Percentiles rank a stretch among this genome's conserved stretches.
These are phyloP conservation scores for Thripadectes ignobilis DNA, from an alignment of 2,797 vertebrate species.

Conservation along the genomic window DNA sequence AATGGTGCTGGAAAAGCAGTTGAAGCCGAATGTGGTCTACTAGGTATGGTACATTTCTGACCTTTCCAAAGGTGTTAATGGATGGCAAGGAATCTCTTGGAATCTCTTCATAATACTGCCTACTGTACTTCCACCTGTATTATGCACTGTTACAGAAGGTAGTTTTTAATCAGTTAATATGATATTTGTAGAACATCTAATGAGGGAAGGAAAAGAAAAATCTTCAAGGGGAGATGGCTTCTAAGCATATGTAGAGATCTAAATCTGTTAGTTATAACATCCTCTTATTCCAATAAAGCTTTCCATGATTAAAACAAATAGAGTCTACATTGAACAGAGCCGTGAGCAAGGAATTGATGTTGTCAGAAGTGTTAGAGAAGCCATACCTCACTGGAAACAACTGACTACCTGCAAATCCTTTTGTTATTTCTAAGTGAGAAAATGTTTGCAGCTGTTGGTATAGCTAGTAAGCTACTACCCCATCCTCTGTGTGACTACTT, in stretches of 20 bases:
- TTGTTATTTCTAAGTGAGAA: neutral
- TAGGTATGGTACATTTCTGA: constrained; percentile 72
- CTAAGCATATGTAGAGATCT: neutral
- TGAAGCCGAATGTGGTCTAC: constrained; percentile 73
- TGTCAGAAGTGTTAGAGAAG: neutral
- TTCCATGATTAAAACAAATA: neutral
- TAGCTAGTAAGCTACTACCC: neutral
- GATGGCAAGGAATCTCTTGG: neutral
- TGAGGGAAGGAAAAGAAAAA: neutral
- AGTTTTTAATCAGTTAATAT: neutral
- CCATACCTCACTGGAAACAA: neutral
- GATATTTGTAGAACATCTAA: neutral
- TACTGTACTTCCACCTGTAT: neutral
- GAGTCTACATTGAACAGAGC: neutral
- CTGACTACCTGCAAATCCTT: neutral
- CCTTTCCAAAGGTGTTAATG: neutral
- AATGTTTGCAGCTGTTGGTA: neutral
- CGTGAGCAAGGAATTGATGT: neutral
- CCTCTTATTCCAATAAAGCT: neutral
- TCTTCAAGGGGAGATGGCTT: neutral
- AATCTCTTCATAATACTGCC: neutral
- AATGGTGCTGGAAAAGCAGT: constrained; percentile 81
- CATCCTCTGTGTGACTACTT: neutral
- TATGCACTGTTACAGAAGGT: neutral
- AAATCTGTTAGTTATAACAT: neutral